Evolutionary conservation across 2,113 vertebrate species (phyloP).

Genomic region (Gymnocephalus cernua): DNA sequence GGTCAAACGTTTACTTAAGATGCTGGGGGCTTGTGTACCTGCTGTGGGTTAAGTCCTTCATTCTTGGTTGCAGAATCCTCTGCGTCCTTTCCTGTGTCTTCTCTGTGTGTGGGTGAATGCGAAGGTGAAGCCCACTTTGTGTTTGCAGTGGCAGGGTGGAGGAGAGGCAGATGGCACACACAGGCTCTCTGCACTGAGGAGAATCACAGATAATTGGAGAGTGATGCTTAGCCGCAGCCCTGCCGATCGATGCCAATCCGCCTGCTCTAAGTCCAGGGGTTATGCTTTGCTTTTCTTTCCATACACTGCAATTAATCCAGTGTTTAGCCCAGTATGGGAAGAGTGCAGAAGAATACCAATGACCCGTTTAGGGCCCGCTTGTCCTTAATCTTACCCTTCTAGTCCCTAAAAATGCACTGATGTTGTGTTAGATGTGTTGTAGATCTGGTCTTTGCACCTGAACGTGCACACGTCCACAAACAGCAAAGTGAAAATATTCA

Average conservation of each 20-base stretch:
- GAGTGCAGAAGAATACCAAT: conserved; percentile 82
- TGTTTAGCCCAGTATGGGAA: conserved; percentile 74
- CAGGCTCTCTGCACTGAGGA: conserved; percentile 72
- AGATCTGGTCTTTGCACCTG: not conserved
- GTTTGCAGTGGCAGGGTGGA: conserved; percentile 64
- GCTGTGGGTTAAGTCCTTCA: conserved; percentile 36
- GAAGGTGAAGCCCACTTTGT: conserved; percentile 73
- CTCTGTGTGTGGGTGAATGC: conserved; percentile 52
- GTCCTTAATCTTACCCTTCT: conserved; percentile 65
- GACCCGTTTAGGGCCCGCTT: conserved; percentile 73
- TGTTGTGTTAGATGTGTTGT: conserved; percentile 5
- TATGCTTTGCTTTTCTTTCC: conserved; percentile 82
- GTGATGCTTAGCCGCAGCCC: conserved; percentile 77
- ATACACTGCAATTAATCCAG: conserved; percentile 81
- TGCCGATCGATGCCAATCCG: conserved; percentile 80
- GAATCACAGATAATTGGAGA: conserved; percentile 82
- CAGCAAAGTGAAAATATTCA: conserved; percentile 23
- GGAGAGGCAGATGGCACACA: conserved; percentile 76
- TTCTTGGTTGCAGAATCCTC: conserved; percentile 21
- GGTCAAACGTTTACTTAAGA: conserved; percentile 15
- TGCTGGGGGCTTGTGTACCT: not conserved
- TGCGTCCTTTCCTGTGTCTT: conserved; percentile 13
- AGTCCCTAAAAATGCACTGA: conserved; percentile 44
- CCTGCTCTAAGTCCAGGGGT: conserved; percentile 75
- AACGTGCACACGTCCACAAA: conserved; percentile 18